These are phyloP conservation scores for Melipona quadrifasciata DNA, from an alignment of 1,140 invertebrate species.

Conservation along the genomic window DNA sequence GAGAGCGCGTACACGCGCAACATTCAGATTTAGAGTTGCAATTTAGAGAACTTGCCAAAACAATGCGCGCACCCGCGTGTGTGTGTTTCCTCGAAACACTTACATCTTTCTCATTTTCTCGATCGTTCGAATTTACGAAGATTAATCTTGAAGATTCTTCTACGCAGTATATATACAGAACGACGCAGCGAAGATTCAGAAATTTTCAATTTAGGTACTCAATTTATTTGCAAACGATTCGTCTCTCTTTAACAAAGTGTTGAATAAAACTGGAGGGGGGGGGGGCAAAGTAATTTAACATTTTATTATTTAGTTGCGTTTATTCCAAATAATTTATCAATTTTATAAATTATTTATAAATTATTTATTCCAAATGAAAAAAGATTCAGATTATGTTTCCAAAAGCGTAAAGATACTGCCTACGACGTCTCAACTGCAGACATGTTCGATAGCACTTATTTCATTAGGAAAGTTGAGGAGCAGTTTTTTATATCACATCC, in stretches of 20 bases:
- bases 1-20: background rate
- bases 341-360: no score
- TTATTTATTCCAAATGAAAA: background rate
- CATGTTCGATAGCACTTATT: constrained; percentile 40
- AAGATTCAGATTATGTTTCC: background rate
- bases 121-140: background rate
- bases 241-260: background rate
- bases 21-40: background rate
- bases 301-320: background rate
- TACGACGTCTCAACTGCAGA: background rate
- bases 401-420: background rate
- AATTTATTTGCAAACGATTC: no score
- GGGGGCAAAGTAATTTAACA: background rate
- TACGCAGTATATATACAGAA: no score
- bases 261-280: background rate
- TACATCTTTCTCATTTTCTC: background rate
- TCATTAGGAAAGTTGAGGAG: constrained; percentile 35
- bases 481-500: constrained; percentile 43
- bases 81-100: no score
- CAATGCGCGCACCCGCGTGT: background rate
- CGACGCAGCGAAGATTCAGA: no score
- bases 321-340: no score
- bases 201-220: no score
- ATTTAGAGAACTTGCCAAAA: background rate
- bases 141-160: background rate